Percentiles rank a stretch among this genome's conserved stretches.
phyloP scores from a whole-genome alignment of 2,797 vertebrate species.

The Salmo trutta region DNA sequence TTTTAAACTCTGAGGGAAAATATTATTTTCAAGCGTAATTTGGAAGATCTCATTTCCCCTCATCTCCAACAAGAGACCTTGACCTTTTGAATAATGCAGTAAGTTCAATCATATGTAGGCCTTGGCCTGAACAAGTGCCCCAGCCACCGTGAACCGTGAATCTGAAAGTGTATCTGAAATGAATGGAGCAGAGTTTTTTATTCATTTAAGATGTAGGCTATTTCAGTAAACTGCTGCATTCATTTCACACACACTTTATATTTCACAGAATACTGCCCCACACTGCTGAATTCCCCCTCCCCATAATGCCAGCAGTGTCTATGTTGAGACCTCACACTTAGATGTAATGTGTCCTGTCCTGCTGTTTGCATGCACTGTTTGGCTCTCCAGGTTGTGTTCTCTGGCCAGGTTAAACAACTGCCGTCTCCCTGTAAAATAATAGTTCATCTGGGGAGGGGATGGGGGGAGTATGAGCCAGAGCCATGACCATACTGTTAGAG shows the following conservation, averaged over 20 bases:
- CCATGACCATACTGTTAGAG: too few species aligned
- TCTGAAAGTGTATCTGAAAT: too few species aligned
- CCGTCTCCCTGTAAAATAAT: conserved; percentile 39
- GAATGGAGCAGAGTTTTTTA: too few species aligned
- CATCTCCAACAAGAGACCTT: not conserved
- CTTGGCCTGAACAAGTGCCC: not conserved
- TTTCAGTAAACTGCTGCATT: too few species aligned
- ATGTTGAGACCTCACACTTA: conserved; percentile 37
- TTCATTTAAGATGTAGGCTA: too few species aligned
- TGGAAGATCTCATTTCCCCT: not conserved
- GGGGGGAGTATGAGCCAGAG: not conserved
- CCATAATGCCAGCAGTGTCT: conserved; percentile 14
- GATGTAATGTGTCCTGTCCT: conserved; percentile 40
- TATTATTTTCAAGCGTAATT: not conserved
- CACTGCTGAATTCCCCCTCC: conserved; percentile 1
- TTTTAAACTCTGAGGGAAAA: not conserved
- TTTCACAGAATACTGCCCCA: not conserved
- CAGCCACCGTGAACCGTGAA: not conserved
- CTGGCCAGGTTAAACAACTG: conserved; percentile 54
- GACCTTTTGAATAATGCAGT: conserved; percentile 1
- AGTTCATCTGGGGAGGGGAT: conserved; percentile 27
- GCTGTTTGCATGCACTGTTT: conserved; percentile 27
- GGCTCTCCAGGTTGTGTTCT: conserved; percentile 33
- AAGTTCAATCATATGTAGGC: not conserved
- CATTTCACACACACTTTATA: not conserved